Evolutionary conservation across 2,113 vertebrate species (phyloP).

Genomic region (Enhydra lutris): DNA sequence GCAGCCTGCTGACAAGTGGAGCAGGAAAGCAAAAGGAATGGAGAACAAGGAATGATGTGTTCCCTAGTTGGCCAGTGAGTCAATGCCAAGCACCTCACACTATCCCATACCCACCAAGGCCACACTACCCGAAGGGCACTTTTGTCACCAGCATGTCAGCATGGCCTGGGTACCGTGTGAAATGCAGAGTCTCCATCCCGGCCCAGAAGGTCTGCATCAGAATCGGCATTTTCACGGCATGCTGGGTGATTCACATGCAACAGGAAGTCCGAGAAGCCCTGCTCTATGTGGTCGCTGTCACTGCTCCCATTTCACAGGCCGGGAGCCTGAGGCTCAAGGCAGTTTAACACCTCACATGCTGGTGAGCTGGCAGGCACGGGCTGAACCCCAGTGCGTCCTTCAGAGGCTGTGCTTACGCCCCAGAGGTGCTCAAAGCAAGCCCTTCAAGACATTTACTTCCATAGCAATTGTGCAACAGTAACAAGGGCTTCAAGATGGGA

Average conservation of each 20-base stretch:
- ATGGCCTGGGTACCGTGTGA: not conserved
- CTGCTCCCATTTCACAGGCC: not conserved
- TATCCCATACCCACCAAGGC: not conserved
- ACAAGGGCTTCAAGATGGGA: not conserved
- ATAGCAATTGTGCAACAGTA: not conserved
- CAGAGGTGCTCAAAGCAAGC: not conserved
- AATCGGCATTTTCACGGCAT: not conserved
- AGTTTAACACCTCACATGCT: too few species aligned
- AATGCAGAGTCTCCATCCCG: not conserved
- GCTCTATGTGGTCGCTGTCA: rapidly evolving
- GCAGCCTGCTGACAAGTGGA: not conserved
- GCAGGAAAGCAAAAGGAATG: not conserved
- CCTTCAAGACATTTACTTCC: not conserved
- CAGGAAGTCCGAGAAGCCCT: not conserved
- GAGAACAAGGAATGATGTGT: not conserved
- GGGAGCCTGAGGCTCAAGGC: not conserved
- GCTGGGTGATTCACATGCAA: not conserved
- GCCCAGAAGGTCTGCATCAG: not conserved
- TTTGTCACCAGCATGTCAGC: not conserved
- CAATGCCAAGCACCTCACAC: too few species aligned
- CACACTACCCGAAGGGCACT: not conserved
- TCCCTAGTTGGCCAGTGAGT: not conserved
- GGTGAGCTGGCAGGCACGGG: too few species aligned
- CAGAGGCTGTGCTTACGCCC: not conserved
- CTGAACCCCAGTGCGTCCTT: not conserved